These are phyloP conservation scores for Cheilosia pagana DNA, from an alignment of 2,888 invertebrate species.

Conservation along the genomic window DNA sequence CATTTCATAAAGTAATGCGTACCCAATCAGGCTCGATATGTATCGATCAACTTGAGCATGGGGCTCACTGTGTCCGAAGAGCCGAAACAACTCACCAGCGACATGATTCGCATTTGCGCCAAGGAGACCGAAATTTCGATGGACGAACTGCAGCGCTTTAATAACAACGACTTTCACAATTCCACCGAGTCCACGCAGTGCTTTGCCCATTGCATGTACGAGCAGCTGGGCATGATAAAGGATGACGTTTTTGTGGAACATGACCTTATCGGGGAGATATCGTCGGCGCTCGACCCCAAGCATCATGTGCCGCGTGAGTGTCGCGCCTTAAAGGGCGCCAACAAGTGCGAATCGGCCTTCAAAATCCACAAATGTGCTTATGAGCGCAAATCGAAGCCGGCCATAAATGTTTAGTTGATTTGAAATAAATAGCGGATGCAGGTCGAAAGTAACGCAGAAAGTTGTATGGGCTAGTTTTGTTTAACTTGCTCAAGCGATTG, in stretches of 20 bases:
- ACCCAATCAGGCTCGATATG: slow-evolving; percentile 76
- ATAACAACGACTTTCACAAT: slow-evolving; percentile 72
- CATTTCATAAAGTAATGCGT: not conserved
- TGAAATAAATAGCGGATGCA: not conserved
- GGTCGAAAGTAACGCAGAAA: no score
- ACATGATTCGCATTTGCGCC: slow-evolving; percentile 76
- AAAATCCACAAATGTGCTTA: slow-evolving; percentile 76
- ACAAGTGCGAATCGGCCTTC: slow-evolving; percentile 77
- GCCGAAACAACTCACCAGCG: slow-evolving; percentile 72
- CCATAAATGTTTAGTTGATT: not conserved
- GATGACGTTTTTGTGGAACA: slow-evolving; percentile 77
- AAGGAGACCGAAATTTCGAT: slow-evolving; percentile 77
- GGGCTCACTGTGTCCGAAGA: slow-evolving; percentile 76
- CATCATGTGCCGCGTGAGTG: slow-evolving; percentile 64
- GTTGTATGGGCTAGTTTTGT: no score
- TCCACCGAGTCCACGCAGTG: slow-evolving; percentile 76
- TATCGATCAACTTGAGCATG: slow-evolving; percentile 77
- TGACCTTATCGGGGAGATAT: slow-evolving; percentile 75
- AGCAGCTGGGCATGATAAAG: slow-evolving; percentile 77
- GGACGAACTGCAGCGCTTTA: slow-evolving; percentile 76
- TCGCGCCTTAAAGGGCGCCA: slow-evolving; percentile 69
- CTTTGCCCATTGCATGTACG: slow-evolving; percentile 78
- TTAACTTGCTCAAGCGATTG: no score
- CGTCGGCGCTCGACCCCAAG: slow-evolving; percentile 73
- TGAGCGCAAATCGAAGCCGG: slow-evolving; percentile 9